Base-by-base conservation (phyloP, 2,113 vertebrate genomes). In the Cephalopterus ornatus region DNA sequence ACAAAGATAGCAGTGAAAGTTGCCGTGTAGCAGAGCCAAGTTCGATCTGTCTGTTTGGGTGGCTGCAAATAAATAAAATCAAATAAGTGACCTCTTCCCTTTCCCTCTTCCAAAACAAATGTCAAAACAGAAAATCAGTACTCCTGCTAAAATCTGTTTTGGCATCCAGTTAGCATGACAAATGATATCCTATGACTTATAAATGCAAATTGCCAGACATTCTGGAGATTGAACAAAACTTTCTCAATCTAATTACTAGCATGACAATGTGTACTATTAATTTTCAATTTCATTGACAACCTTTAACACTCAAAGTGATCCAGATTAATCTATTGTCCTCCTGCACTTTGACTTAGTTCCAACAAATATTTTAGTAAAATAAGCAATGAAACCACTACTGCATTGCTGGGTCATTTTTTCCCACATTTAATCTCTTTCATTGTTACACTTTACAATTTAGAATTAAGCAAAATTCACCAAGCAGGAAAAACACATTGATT, bases 111-210 rank as follows among this genome's bases (percentile, higher is more conserved):
- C 63, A 90, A 90, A 90, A 65, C 24, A 88, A 90, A 90, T 85
- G 90, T 92, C 88, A 92, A 90, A 94, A 76, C 49, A 68, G n/a
- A 85, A 79, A 93, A 94, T 92, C 66, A 73, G 62, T 92, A 88
- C 93, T 89, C 62, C 33, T 46, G 56, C 35, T 85, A 88, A 94
- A 89, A 92, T 79, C 53, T 28, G 15, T 83, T 96, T 90, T 90
- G 71, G 22, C 78, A 79, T 83, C 20, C 24, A 90, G 41, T 73
- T 27, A 79, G 14, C 26, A 70, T 83, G 94, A 93, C 41, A 93
- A 97, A 95, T 76, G 6, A 67, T 67, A 78, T 67, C 27, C 23
- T 82, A 21, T 79, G 78, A 85, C 78, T 78, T 85, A 68, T 56
- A 90, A 94, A 88, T 2, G 7, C 27, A 63, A 93, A 72, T 61